Conservation (phyloP, 2,888 invertebrate genomes). For the Icerya purchasi region DNA sequence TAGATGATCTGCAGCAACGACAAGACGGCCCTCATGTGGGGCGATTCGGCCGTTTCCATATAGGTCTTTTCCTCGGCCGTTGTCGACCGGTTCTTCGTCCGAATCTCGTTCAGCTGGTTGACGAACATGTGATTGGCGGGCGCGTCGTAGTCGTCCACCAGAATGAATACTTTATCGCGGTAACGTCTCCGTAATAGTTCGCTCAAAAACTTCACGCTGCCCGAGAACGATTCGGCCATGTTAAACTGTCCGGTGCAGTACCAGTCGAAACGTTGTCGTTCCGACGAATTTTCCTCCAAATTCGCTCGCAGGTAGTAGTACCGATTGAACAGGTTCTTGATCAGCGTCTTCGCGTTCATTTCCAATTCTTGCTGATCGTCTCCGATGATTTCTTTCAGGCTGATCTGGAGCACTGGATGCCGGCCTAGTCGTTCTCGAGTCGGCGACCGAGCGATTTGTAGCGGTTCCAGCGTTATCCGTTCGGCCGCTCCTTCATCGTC, state of each 20-base stretch:
- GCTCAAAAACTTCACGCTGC: neutral
- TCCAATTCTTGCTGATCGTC: neutral
- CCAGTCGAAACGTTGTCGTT: neutral
- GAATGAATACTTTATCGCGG: neutral
- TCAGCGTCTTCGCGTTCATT: neutral
- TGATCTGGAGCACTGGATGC: neutral
- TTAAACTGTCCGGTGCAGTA: neutral
- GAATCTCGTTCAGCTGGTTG: neutral
- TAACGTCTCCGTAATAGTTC: neutral
- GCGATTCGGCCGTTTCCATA: neutral
- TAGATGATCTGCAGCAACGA: neutral
- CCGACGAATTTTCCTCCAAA: neutral
- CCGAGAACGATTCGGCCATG: neutral
- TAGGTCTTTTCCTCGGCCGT: neutral
- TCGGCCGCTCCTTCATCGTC: neutral
- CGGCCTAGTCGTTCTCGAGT: neutral
- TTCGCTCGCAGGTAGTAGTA: neutral
- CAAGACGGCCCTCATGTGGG: neutral
- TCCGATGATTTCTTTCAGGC: neutral
- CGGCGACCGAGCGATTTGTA: neutral
- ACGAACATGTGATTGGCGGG: neutral
- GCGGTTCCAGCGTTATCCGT: neutral
- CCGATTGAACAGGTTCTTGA: neutral
- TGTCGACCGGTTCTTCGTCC: neutral
- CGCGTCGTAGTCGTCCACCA: neutral